Conservation (phyloP, 2,888 invertebrate genomes). For the Melikaiella ostensackeni region DNA sequence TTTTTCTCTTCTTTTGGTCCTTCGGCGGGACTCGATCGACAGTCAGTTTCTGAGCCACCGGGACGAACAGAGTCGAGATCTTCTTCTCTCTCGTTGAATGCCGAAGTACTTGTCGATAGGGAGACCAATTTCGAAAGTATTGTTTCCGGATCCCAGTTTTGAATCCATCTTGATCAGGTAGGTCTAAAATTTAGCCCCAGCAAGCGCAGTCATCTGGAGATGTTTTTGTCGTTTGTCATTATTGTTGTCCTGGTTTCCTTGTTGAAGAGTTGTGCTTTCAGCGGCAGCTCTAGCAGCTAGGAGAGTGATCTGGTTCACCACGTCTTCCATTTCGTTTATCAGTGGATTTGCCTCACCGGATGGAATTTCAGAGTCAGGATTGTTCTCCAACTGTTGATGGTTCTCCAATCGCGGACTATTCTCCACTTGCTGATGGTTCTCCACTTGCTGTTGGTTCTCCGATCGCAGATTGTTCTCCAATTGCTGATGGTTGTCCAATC, state of each 20-base stretch:
- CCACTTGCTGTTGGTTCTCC: not conserved
- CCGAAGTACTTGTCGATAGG: constrained; percentile 11
- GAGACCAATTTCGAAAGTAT: not conserved
- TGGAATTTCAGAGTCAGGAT: constrained; percentile 58
- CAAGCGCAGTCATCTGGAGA: constrained; percentile 69
- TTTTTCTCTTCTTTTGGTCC: constrained; percentile 28
- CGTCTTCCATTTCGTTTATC: constrained; percentile 90
- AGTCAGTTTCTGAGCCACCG: constrained; percentile 35
- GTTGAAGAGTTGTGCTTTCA: constrained; percentile 77
- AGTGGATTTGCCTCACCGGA: constrained; percentile 78
- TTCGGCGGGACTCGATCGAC: constrained; percentile 6
- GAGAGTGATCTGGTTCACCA: constrained; percentile 89
- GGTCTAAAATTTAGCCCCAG: constrained; percentile 63
- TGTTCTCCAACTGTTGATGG: constrained; percentile 56
- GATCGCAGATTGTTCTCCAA: too few species aligned
- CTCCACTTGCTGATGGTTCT: constrained; percentile 43
- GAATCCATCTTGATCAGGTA: not conserved
- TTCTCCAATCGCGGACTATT: constrained; percentile 27
- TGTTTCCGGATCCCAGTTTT: too few species aligned
- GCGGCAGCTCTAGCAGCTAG: constrained; percentile 87
- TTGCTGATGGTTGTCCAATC: too few species aligned
- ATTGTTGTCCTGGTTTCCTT: constrained; percentile 69
- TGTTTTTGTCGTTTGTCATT: constrained; percentile 72
- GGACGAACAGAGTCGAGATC: constrained; percentile 32
- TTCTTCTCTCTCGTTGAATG: constrained; percentile 40